phyloP scores from a whole-genome alignment of 1,140 invertebrate genomes.

The Pantala flavescens region DNA sequence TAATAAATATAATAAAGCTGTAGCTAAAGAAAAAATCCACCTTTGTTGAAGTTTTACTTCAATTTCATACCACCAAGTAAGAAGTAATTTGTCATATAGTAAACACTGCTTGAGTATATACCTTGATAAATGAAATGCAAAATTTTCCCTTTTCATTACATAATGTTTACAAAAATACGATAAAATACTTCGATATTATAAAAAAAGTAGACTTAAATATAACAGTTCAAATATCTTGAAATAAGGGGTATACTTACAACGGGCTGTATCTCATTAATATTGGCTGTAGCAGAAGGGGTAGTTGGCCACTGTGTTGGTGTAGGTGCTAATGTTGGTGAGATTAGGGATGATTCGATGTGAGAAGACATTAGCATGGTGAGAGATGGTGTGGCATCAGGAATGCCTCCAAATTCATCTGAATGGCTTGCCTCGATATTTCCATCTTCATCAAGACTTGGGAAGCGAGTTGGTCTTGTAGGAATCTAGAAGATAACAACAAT shows the following conservation, averaged over 20 bases:
- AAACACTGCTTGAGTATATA: too few relatives aligned
- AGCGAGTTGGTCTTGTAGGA: slow-evolving; percentile 19
- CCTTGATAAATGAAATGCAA: too few relatives aligned
- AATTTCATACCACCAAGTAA: too few relatives aligned
- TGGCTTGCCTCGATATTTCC: not conserved
- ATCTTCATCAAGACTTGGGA: not conserved
- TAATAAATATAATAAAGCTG: too few relatives aligned
- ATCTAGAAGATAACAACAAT: slow-evolving; percentile 11
- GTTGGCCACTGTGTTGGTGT: not conserved
- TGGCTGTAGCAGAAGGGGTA: not conserved
- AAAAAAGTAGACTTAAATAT: too few relatives aligned
- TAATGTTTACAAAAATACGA: too few relatives aligned
- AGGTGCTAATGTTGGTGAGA: slow-evolving; percentile 5
- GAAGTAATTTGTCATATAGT: too few relatives aligned
- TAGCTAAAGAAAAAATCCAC: too few relatives aligned
- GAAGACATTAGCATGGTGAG: slow-evolving; percentile 17
- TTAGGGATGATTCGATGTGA: not conserved
- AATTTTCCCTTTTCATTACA: too few relatives aligned
- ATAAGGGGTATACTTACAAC: not conserved
- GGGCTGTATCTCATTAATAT: not conserved
- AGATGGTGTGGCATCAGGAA: slow-evolving; percentile 18
- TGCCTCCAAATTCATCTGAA: slow-evolving; percentile 17
- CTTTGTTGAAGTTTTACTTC: too few relatives aligned
- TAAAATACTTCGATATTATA: too few relatives aligned
- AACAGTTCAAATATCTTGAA: too few relatives aligned